Evolutionary conservation across 2,888 invertebrate genomes (phyloP).

Genomic region (Notodonta dromedarius): DNA sequence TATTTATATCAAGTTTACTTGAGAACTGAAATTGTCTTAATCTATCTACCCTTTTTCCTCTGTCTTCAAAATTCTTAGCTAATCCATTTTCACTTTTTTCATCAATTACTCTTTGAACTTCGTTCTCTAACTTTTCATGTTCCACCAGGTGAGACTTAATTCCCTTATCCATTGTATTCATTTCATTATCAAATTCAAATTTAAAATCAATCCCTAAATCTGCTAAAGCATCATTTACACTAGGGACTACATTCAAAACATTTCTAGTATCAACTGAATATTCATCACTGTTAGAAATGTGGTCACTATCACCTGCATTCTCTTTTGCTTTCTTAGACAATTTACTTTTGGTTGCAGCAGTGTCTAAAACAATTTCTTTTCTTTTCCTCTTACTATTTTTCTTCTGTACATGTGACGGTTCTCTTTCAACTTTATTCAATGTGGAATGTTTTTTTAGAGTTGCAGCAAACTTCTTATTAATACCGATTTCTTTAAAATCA

Average conservation of each 20-base stretch:
- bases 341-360: conserved; percentile 44
- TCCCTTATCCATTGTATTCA: conserved; percentile 12
- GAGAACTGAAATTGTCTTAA: conserved; percentile 68
- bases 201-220: conserved; percentile 67
- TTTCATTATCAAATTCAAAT: conserved; percentile 32
- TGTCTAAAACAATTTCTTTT: conserved; percentile 59
- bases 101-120: conserved; percentile 18
- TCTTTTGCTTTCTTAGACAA: conserved; percentile 42
- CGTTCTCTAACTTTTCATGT: conserved; percentile 12
- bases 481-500: conserved; percentile 29
- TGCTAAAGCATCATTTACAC: conserved; percentile 74
- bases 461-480: conserved; percentile 61
- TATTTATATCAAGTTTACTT: conserved; percentile 60
- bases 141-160: conserved; percentile 18
- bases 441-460: conserved; percentile 73
- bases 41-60: conserved; percentile 44
- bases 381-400: conserved; percentile 57
- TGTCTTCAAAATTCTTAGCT: background rate
- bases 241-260: conserved; percentile 69
- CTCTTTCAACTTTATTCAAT: conserved; percentile 59
- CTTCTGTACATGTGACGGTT: conserved; percentile 48
- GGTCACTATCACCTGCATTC: conserved; percentile 24
- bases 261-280: conserved; percentile 42
- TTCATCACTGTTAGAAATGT: conserved; percentile 36
- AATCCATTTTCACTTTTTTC: background rate